phyloP scores from a whole-genome alignment of 2,888 invertebrate species.

The Bombylius major region DNA sequence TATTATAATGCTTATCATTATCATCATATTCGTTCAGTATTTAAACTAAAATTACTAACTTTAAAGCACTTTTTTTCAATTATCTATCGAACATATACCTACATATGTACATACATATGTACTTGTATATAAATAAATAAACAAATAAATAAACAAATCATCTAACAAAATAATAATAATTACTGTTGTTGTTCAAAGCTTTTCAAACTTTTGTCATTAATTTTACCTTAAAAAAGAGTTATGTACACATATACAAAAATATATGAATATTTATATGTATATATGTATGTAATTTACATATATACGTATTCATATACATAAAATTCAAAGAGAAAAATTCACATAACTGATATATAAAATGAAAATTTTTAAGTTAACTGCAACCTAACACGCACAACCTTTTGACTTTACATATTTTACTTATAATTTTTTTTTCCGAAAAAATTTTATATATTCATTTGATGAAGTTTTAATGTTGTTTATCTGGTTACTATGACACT shows the following conservation, averaged over 20 bases:
- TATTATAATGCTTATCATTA: too few relatives aligned
- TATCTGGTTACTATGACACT: conserved; percentile 9
- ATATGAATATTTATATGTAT: background rate
- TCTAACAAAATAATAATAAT: background rate
- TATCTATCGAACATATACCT: background rate
- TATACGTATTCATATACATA: too few relatives aligned
- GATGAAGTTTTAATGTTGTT: conserved; percentile 8
- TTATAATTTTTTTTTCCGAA: background rate
- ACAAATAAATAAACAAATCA: too few relatives aligned
- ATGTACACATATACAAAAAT: background rate
- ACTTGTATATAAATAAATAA: too few relatives aligned
- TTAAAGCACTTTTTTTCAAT: too few relatives aligned
- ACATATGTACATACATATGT: too few relatives aligned
- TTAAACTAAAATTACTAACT: too few relatives aligned
- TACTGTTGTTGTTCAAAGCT: background rate
- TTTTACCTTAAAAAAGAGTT: background rate
- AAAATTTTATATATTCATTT: background rate
- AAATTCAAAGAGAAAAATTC: too few relatives aligned
- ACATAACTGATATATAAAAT: too few relatives aligned
- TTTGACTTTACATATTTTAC: background rate
- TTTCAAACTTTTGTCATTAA: conserved; percentile 4
- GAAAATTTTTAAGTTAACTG: background rate
- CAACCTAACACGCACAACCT: conserved; percentile 1
- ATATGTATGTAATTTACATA: background rate
- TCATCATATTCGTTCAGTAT: too few relatives aligned